These are phyloP conservation scores for Tortrix viridana DNA, from an alignment of 2,888 invertebrate species.

Conservation along the genomic window DNA sequence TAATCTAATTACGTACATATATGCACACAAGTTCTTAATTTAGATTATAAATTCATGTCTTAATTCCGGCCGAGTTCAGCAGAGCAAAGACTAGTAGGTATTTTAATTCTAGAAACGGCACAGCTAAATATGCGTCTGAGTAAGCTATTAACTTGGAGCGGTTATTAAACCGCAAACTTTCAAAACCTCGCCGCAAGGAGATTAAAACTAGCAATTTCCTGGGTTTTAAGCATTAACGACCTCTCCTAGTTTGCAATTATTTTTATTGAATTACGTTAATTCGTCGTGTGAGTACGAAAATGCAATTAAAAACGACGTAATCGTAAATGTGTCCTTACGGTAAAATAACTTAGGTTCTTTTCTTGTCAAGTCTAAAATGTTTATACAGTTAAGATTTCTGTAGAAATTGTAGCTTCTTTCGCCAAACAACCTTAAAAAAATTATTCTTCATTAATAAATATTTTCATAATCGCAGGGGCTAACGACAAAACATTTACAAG, in stretches of 20 bases:
- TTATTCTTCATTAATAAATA: too few relatives aligned
- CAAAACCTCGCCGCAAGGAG: constrained; percentile 18
- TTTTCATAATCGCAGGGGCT: too few relatives aligned
- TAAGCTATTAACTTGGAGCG: constrained; percentile 26
- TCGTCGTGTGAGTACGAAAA: background rate
- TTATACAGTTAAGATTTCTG: too few relatives aligned
- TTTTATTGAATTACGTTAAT: constrained; percentile 15
- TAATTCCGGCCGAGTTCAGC: too few relatives aligned
- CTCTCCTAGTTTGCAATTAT: constrained; percentile 3
- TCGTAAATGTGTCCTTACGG: background rate
- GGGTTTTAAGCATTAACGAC: constrained; percentile 15
- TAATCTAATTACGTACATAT: too few relatives aligned
- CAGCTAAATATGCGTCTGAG: constrained; percentile 1
- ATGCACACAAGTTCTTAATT: too few relatives aligned
- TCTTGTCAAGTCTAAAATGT: too few relatives aligned
- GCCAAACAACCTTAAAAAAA: too few relatives aligned
- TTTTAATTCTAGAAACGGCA: background rate
- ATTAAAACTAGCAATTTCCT: constrained; percentile 28
- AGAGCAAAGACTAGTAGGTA: too few relatives aligned
- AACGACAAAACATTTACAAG: too few relatives aligned
- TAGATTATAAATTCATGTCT: too few relatives aligned
- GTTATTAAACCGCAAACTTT: constrained; percentile 24
- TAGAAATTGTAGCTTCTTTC: too few relatives aligned
- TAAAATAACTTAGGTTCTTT: background rate
- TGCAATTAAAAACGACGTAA: background rate